Percentiles rank a stretch among this genome's conserved stretches.
These are phyloP conservation scores for Sisyra terminalis DNA, from an alignment of 2,888 invertebrate species.

Conservation along the genomic window DNA sequence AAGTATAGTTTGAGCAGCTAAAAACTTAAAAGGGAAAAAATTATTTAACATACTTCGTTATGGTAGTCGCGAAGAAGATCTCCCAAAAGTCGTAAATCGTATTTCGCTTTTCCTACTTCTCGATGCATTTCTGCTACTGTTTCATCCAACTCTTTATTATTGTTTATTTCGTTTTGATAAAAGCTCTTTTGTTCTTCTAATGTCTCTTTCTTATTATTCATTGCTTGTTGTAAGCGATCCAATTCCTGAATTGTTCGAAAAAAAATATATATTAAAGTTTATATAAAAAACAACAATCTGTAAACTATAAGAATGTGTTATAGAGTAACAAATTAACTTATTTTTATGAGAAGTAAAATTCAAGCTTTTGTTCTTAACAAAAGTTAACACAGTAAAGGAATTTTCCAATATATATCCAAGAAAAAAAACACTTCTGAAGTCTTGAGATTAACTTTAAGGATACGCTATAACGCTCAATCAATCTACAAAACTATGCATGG, in stretches of 20 bases:
- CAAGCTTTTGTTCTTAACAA: no score
- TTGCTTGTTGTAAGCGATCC: slow-evolving; percentile 16
- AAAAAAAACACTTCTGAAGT: no score
- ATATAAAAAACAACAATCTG: not conserved
- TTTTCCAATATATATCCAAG: no score
- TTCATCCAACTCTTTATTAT: slow-evolving; percentile 34
- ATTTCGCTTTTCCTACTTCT: slow-evolving; percentile 24
- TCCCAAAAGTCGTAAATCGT: slow-evolving; percentile 19
- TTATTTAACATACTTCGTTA: not conserved
- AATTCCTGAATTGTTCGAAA: slow-evolving; percentile 13
- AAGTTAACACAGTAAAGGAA: no score
- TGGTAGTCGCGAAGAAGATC: slow-evolving; percentile 17
- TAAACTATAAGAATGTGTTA: not conserved
- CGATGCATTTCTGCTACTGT: slow-evolving; percentile 26
- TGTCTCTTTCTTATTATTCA: slow-evolving; percentile 30
- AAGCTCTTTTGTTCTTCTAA: slow-evolving; percentile 42
- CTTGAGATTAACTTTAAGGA: no score
- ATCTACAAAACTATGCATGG: no score
- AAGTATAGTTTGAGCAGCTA: no score
- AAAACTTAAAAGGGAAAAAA: slow-evolving; percentile 7
- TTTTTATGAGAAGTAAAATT: no score
- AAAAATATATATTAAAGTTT: not conserved
- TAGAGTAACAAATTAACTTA: no score
- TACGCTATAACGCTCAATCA: no score
- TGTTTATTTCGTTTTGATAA: slow-evolving; percentile 36